Base-by-base conservation (phyloP, 2,797 vertebrate species). In the Eremophila alpestris region DNA sequence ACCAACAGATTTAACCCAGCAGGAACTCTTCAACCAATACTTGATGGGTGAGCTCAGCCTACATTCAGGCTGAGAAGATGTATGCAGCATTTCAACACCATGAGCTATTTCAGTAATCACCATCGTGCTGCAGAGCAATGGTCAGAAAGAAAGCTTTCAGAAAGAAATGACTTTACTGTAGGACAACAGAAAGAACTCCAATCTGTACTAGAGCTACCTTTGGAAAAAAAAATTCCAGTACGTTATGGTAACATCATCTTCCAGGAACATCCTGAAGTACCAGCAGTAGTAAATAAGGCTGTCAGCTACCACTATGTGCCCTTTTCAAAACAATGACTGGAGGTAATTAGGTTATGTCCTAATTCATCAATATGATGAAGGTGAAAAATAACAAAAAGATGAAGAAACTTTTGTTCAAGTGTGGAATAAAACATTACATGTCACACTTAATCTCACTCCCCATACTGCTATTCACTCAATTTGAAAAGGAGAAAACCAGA, bases 291-390 rank as follows among this genome's bases (percentile, higher is more conserved):
- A 85, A 85, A 32, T 88, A 91, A 87, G 67, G 91, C 94, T 89
- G 86, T 29, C 79, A 70, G 91, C 76, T 94, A 89, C 63, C 89
- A 83, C 55, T 76, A 93, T 70, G 89, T 92, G 79, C 92, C 92
- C 91, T 91, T 89, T 88, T 79, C 63, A 86, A 89, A 95, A 81
- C 63, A 83, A 52, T 27, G 69, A 81, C 83, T 74, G 87, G 95
- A 96, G 87, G 95, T 92, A 97, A 91, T 91, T 41, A 94, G 59
- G 91, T 94, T 96, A 91, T 63, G 76, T 91, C 91, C 94, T 90
- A 79, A 90, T 89, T 96, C 95, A 96, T 95, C 96, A 97, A 96
- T 96, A 95, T 95, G 95, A 95, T 96, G 95, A 97, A 97, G 48
- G 55, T 82, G 77, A 95, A 90, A 96, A 95, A 58, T 41, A 82